These are phyloP conservation scores for Microcaecilia unicolor DNA, from an alignment of 2,797 vertebrate species.

Conservation along the genomic window DNA sequence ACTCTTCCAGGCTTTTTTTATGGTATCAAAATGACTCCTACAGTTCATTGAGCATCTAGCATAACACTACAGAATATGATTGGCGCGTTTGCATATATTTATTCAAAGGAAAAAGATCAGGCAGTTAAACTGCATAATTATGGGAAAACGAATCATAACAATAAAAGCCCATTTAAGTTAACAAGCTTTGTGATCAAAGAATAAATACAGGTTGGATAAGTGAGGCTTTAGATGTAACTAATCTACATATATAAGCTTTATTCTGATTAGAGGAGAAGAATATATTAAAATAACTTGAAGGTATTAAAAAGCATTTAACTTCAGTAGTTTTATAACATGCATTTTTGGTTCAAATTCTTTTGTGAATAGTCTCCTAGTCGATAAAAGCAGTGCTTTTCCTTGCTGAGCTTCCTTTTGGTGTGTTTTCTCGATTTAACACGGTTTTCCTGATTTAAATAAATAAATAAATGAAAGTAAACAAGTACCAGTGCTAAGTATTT, in stretches of 20 bases:
- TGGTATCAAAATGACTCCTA: conserved; percentile 70
- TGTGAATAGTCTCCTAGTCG: conserved; percentile 16
- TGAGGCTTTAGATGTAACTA: conserved; percentile 48
- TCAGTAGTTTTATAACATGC: conserved; percentile 15
- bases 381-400: conserved; percentile 4
- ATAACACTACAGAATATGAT: conserved; percentile 53
- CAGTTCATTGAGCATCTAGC: conserved; percentile 68
- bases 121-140: conserved; percentile 52
- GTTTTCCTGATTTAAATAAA: conserved; percentile 7
- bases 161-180: conserved; percentile 63
- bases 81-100: conserved; percentile 50
- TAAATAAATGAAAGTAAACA: conserved; percentile 6
- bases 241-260: conserved; percentile 53
- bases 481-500: conserved; percentile 3
- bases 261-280: conserved; percentile 49
- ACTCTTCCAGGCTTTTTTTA: conserved; percentile 47
- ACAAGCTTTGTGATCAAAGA: conserved; percentile 63
- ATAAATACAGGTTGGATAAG: conserved; percentile 63
- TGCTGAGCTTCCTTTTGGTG: background rate
- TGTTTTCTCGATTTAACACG: background rate
- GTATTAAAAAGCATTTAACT: conserved; percentile 22
- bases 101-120: conserved; percentile 37
- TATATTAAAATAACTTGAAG: conserved; percentile 47
- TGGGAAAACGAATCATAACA: conserved; percentile 58
- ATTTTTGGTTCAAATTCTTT: conserved; percentile 15